These are phyloP conservation scores for Tiliqua scincoides DNA, from an alignment of 2,113 vertebrate genomes.

Conservation along the genomic window DNA sequence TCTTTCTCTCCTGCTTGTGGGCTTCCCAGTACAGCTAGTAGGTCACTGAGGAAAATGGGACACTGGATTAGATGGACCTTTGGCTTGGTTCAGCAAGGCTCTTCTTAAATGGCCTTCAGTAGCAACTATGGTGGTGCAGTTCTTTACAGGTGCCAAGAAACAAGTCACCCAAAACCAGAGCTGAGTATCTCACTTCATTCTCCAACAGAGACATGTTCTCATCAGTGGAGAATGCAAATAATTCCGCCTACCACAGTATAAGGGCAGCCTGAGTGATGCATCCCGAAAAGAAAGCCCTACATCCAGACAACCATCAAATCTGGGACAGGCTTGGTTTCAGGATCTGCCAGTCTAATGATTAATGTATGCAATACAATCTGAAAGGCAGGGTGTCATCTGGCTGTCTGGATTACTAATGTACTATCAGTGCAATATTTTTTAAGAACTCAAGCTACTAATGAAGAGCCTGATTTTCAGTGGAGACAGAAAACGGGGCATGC, in stretches of 20 bases:
- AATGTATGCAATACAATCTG: not conserved
- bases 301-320: not conserved
- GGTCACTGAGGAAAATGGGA: too few relatives aligned
- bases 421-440: not conserved
- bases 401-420: not conserved
- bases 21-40: too few relatives aligned
- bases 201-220: not conserved
- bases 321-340: not conserved
- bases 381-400: not conserved
- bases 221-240: not conserved
- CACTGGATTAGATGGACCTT: too few relatives aligned
- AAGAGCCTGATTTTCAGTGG: not conserved
- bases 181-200: too few relatives aligned
- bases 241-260: fast-evolving
- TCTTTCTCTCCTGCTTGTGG: too few relatives aligned
- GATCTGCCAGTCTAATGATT: not conserved
- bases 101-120: not conserved
- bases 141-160: not conserved
- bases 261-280: not conserved
- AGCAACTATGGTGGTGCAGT: not conserved
- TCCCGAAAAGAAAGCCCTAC: not conserved
- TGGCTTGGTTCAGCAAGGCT: too few relatives aligned
- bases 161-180: not conserved
- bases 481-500: not conserved
- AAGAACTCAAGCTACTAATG: not conserved